Percentiles rank a stretch among this genome's conserved stretches.
Conservation (phyloP, 1,140 invertebrate genomes). For the Coelopa frigida region DNA sequence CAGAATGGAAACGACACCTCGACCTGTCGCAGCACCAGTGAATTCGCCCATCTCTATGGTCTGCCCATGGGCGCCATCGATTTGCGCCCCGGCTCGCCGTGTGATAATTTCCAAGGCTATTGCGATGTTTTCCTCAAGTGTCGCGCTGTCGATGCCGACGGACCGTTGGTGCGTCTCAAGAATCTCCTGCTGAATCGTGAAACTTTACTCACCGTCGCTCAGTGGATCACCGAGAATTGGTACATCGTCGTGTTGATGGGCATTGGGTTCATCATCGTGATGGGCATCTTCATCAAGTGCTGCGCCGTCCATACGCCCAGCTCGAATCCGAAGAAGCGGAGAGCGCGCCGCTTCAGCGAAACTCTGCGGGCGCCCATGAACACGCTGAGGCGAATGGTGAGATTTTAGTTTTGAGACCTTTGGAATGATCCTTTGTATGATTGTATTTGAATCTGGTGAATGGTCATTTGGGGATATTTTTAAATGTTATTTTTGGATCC, state of each 20-base stretch:
- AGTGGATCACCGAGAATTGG: slow-evolving; percentile 93
- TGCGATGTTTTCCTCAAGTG: slow-evolving; percentile 98
- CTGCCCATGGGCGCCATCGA: slow-evolving; percentile 79
- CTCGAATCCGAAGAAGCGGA: slow-evolving; percentile 88
- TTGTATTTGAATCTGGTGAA: too few species aligned
- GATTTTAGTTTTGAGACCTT: too few species aligned
- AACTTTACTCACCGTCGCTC: slow-evolving; percentile 75
- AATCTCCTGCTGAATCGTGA: slow-evolving; percentile 91
- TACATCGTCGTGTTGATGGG: slow-evolving; percentile 91
- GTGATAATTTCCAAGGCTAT: slow-evolving; percentile 97
- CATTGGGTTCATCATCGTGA: slow-evolving; percentile 85
- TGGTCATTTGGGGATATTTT: too few species aligned
- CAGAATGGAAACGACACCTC: slow-evolving; percentile 69
- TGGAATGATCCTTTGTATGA: too few species aligned
- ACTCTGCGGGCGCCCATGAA: slow-evolving; percentile 83
- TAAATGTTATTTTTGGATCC: too few species aligned
- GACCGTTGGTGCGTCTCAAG: slow-evolving; percentile 91
- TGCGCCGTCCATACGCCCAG: slow-evolving; percentile 99
- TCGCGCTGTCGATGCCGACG: slow-evolving; percentile 94
- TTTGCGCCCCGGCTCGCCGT: slow-evolving; percentile 87
- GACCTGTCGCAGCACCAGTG: slow-evolving; percentile 80
- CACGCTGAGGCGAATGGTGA: slow-evolving; percentile 65
- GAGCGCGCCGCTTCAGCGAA: slow-evolving; percentile 76
- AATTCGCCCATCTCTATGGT: slow-evolving; percentile 67
- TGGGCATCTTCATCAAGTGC: slow-evolving; percentile 99